Conservation (phyloP, 2,113 vertebrate genomes). For the Callopanchax toddi region DNA sequence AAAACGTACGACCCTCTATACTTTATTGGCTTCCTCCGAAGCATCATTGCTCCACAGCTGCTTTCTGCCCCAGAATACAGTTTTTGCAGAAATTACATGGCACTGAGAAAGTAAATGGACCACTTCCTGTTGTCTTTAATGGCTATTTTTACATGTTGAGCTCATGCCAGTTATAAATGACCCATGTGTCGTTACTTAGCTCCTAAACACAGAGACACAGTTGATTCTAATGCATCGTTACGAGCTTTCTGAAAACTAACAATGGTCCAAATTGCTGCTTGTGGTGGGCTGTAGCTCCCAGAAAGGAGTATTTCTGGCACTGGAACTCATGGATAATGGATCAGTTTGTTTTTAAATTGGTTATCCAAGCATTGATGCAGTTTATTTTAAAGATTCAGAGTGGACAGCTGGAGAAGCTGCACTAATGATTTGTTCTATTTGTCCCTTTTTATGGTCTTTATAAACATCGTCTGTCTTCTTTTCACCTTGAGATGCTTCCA, state of each 20-base stretch:
- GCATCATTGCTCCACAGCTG: conserved; percentile 1
- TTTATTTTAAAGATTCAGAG: neutral
- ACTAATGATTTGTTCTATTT: too few relatives aligned
- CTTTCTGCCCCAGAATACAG: neutral
- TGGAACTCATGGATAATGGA: neutral
- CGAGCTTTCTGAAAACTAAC: neutral
- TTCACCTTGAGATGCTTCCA: too few relatives aligned
- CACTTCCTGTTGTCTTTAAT: conserved; percentile 9
- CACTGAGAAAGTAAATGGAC: conserved; percentile 8
- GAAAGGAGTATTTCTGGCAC: neutral
- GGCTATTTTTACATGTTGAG: neutral
- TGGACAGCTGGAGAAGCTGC: too few relatives aligned
- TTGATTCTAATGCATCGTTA: conserved; percentile 14
- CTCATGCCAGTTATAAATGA: conserved; percentile 14
- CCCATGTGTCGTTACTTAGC: neutral
- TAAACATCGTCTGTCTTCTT: too few relatives aligned
- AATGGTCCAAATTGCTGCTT: neutral
- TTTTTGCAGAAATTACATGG: conserved; percentile 7
- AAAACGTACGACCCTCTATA: neutral
- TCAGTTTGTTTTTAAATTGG: conserved; percentile 20
- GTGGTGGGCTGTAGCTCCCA: neutral
- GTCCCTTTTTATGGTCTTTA: too few relatives aligned
- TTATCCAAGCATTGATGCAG: neutral
- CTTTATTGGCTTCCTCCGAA: conserved; percentile 4
- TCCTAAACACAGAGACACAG: conserved; percentile 11